These are phyloP conservation scores for Myathropa florea DNA, from an alignment of 2,888 invertebrate species.

Conservation along the genomic window DNA sequence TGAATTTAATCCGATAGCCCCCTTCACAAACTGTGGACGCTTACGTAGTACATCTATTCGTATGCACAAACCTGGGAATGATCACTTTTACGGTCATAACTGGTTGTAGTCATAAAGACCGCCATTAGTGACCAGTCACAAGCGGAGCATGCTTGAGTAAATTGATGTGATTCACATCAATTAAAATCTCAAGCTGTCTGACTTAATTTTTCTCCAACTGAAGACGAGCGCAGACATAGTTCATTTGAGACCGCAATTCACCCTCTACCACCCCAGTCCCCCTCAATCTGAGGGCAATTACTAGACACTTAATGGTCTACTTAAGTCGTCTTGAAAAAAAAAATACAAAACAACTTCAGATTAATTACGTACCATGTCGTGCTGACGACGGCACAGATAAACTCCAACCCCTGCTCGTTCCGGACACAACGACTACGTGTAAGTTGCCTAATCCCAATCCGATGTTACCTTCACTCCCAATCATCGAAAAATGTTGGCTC, in stretches of 20 bases:
- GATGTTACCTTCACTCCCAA: not conserved
- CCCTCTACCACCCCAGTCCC: not conserved
- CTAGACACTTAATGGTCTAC: conserved; percentile 9
- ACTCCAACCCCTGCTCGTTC: not conserved
- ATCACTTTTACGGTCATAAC: not conserved
- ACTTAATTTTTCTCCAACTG: not conserved
- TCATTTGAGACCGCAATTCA: not conserved
- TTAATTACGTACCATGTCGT: conserved; percentile 14
- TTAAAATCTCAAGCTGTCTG: not conserved
- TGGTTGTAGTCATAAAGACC: not conserved
- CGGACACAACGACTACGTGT: not conserved
- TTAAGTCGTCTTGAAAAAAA: not conserved
- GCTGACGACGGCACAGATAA: not conserved
- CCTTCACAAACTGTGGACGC: not conserved
- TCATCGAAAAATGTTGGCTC: not conserved
- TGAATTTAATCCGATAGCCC: too few relatives aligned
- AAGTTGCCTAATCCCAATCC: not conserved
- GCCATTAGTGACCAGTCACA: not conserved
- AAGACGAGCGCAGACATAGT: not conserved
- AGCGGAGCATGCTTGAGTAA: not conserved
- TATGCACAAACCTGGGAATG: not conserved
- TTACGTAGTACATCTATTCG: too few relatives aligned
- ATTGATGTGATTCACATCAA: conserved; percentile 6
- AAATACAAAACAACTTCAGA: not conserved
- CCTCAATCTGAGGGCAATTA: not conserved